Base-by-base conservation (phyloP, 2,888 invertebrate species). In the Andrena bicolor region DNA sequence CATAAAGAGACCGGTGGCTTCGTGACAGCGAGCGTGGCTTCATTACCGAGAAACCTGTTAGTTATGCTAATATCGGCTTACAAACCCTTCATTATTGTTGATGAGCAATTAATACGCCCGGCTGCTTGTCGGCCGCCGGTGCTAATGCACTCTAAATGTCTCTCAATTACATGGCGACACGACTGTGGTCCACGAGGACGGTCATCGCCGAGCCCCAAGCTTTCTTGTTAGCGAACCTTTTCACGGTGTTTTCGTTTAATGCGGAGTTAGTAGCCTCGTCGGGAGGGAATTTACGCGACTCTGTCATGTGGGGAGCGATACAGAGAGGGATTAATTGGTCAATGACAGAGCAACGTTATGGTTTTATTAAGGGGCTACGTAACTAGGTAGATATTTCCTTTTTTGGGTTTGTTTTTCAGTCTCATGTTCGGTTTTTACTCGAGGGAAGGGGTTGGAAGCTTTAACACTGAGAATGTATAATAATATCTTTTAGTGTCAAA, bases 21-120 rank as follows among this genome's bases (percentile, higher is more conserved):
- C 84, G 80, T 74, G 83, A 80, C 81, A 81, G 82, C 63, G 90
- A 90, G 88, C 90, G 91, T 88, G 90, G 92, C 92, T 91, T 92
- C 91, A 90, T 91, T 91, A 91, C 89, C 90, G 87, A 90, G 90
- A 91, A 93, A 93, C 93, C 92, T 90, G 92, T 92, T 92, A 92
- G 91, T 93, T 93, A 93, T 93, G 93, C 92, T 93, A 93, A 93
- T 93, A 90, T 92, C 91, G 90, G 89, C 93, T 92, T 92, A 92
- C 93, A 92, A 93, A 93, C 93, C 92, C 92, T 93, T 91, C 93
- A 92, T 93, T 93, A 91, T 90, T 89, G 90, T 87, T 91, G 92
- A 93, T 92, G 92, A 93, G 92, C 93, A 93, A 93, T 93, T 93
- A 93, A 93, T 92, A 92, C 92, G 92, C 90, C 81, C 84, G 88